These are phyloP conservation scores for Polymixis lichenea DNA, from an alignment of 2,888 invertebrate species.

Conservation along the genomic window DNA sequence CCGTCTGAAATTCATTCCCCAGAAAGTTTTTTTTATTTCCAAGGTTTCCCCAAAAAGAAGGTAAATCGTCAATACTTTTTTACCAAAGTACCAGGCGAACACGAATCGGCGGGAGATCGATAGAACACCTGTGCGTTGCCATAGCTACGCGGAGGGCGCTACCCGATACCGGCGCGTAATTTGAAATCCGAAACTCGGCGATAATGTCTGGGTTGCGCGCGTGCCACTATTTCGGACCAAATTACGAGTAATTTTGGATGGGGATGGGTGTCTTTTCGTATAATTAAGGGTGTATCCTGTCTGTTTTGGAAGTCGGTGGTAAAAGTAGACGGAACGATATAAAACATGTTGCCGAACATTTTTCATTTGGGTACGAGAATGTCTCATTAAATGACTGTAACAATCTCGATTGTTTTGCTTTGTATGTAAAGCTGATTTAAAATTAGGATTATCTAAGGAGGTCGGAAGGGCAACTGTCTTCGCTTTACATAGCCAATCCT, in stretches of 20 bases:
- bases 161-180: conserved; percentile 89
- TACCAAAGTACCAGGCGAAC: conserved; percentile 71
- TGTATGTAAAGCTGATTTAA: not conserved
- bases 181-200: conserved; percentile 89
- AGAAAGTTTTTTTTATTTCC: not conserved
- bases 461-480: not conserved
- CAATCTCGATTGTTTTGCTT: not conserved
- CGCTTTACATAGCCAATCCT: not conserved
- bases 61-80: conserved; percentile 55
- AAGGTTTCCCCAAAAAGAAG: conserved; percentile 40
- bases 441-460: not conserved
- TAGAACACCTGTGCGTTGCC: conserved; percentile 88
- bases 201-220: conserved; percentile 85
- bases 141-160: conserved; percentile 87
- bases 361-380: conserved; percentile 41
- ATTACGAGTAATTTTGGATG: conserved; percentile 84
- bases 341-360: conserved; percentile 60
- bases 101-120: conserved; percentile 81
- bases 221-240: conserved; percentile 81
- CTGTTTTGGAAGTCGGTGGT: conserved; percentile 62
- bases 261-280: conserved; percentile 74
- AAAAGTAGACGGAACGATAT: conserved; percentile 67
- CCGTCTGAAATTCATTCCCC: not conserved
- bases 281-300: conserved; percentile 75
- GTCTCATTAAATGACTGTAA: conserved; percentile 34